Conservation (phyloP, 2,888 invertebrate genomes). For the Uropetala carovei region DNA sequence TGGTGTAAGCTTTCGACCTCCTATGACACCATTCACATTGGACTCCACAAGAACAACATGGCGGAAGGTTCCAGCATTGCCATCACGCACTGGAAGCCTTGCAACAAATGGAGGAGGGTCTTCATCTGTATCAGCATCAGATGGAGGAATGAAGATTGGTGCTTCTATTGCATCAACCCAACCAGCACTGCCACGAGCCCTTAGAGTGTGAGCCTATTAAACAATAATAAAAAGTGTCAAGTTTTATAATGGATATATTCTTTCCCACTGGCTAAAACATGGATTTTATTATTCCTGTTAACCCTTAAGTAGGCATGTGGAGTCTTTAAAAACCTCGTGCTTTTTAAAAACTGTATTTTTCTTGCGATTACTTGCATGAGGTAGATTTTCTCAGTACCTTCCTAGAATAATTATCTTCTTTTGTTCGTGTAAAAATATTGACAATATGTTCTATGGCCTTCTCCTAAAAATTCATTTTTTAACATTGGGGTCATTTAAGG, state of each 20-base stretch:
- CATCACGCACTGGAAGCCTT: constrained; percentile 77
- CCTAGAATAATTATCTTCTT: no score
- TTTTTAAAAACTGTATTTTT: no score
- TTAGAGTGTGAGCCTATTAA: constrained; percentile 69
- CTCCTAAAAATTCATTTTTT: no score
- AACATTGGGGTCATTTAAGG: no score
- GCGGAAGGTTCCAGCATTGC: constrained; percentile 78
- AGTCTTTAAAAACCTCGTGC: not conserved
- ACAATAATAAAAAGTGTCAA: not conserved
- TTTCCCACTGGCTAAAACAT: not conserved
- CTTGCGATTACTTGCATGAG: no score
- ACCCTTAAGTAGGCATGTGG: no score
- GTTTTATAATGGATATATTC: not conserved
- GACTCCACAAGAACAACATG: constrained; percentile 74
- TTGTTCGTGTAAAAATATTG: no score
- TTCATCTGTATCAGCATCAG: constrained; percentile 67
- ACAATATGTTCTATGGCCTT: no score
- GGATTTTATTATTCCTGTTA: no score
- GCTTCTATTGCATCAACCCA: constrained; percentile 73
- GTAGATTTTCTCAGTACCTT: no score
- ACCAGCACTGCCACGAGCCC: constrained; percentile 70
- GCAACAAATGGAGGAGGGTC: constrained; percentile 75
- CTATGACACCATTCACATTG: constrained; percentile 67
- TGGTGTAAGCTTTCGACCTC: constrained; percentile 74
- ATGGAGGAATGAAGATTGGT: constrained; percentile 73